These are phyloP conservation scores for Perccottus glenii DNA, from an alignment of 2,113 vertebrate genomes.

Conservation along the genomic window DNA sequence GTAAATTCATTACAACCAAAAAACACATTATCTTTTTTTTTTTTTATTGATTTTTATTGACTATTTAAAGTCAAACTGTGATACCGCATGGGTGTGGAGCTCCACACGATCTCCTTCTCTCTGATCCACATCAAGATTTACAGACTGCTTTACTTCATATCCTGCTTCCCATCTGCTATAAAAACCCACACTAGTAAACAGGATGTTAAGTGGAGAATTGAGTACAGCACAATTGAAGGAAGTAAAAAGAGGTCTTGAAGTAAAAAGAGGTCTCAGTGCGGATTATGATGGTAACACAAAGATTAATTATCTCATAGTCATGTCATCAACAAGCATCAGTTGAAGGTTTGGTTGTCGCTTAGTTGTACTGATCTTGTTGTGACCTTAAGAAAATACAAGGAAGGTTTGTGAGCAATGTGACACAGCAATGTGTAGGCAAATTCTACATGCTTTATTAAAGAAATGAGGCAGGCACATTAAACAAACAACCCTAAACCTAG, in stretches of 20 bases:
- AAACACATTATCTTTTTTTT: slow-evolving; percentile 8
- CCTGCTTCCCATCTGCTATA: slow-evolving; percentile 46
- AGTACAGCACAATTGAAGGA: slow-evolving; percentile 53
- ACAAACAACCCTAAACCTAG: slow-evolving; percentile 10
- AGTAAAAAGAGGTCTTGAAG: slow-evolving; percentile 18
- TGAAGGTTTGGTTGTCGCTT: not conserved
- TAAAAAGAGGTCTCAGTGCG: slow-evolving; percentile 7
- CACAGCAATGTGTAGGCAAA: not conserved
- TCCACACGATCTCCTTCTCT: slow-evolving; percentile 44
- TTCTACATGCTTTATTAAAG: slow-evolving; percentile 19
- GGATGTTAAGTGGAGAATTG: slow-evolving; percentile 42
- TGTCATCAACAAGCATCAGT: slow-evolving; percentile 11
- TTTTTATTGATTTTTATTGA: slow-evolving; percentile 4
- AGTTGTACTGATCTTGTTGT: not conserved
- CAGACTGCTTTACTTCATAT: slow-evolving; percentile 35
- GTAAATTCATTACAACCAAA: too few species aligned
- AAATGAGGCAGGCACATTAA: slow-evolving; percentile 7
- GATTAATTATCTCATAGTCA: slow-evolving; percentile 23
- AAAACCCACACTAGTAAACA: slow-evolving; percentile 60
- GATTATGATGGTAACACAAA: slow-evolving; percentile 19
- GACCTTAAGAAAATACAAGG: slow-evolving; percentile 4
- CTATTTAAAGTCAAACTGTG: not conserved
- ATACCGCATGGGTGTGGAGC: slow-evolving; percentile 8
- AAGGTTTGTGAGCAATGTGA: slow-evolving; percentile 14
- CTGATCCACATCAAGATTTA: slow-evolving; percentile 37